phyloP scores from a whole-genome alignment of 2,113 vertebrate species.

The Protobothrops mucrosquamatus region DNA sequence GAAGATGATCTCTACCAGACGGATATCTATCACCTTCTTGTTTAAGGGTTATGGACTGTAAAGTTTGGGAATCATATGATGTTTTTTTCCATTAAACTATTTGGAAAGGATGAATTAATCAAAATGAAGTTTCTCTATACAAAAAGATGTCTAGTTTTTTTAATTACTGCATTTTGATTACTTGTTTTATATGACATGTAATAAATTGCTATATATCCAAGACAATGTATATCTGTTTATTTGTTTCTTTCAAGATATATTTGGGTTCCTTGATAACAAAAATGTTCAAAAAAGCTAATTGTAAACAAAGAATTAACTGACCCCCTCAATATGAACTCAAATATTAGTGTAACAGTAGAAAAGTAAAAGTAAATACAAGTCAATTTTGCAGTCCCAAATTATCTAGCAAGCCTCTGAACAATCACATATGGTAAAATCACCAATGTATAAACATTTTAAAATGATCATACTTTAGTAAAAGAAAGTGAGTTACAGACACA shows the following conservation, averaged over 20 bases:
- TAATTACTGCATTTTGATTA: background rate
- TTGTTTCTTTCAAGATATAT: background rate
- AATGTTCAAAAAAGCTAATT: background rate
- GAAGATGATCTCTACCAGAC: background rate
- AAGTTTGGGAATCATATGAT: background rate
- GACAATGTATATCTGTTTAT: background rate
- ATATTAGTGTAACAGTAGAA: background rate
- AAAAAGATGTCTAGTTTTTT: background rate
- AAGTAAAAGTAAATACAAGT: background rate
- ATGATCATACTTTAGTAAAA: background rate
- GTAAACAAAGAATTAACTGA: background rate
- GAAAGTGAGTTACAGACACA: background rate
- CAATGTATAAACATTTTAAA: background rate
- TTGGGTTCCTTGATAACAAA: background rate
- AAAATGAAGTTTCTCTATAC: background rate
- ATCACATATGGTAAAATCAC: background rate
- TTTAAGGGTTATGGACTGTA: background rate
- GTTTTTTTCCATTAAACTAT: background rate
- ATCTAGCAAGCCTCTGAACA: background rate
- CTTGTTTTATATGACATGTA: background rate
- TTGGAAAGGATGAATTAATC: background rate
- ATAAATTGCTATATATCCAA: background rate
- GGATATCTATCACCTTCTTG: background rate
- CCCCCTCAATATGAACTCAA: background rate
- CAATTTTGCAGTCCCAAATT: background rate